Percentiles rank a stretch among this genome's conserved stretches.
Conservation (phyloP, 2,113 vertebrate genomes). For the Hydropotes inermis region DNA sequence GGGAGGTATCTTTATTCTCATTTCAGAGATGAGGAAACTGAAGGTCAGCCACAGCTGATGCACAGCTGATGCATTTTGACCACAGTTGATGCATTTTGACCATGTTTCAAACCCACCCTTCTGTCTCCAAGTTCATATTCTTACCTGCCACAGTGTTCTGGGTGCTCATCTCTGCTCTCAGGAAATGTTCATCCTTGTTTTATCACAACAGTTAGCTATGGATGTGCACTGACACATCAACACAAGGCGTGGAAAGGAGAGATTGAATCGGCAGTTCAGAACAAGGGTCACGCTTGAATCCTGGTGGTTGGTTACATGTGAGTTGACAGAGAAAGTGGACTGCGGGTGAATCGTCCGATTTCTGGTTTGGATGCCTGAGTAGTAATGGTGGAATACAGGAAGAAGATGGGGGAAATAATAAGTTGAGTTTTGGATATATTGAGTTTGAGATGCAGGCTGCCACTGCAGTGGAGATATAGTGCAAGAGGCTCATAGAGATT, state of each 20-base stretch:
- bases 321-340: not conserved
- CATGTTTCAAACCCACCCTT: not conserved
- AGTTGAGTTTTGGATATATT: not conserved
- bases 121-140: not conserved
- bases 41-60: not conserved
- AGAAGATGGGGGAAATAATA: not conserved
- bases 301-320: not conserved
- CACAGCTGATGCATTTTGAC: not conserved
- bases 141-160: not conserved
- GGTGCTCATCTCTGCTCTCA: not conserved
- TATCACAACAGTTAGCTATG: not conserved
- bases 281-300: not conserved
- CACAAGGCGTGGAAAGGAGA: not conserved
- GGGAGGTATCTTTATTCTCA: not conserved
- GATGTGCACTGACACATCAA: not conserved
- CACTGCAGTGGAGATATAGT: too few relatives aligned
- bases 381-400: not conserved
- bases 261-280: not conserved
- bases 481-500: not conserved
- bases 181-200: not conserved
- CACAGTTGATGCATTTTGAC: not conserved
- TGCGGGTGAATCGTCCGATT: rapidly evolving
- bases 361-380: not conserved
- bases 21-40: not conserved
- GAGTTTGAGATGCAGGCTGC: not conserved